Percentiles rank a stretch among this genome's conserved stretches.
Conservation (phyloP, 37 sponge, comb jelly and placozoan genomes). For the Beroe ovata region DNA sequence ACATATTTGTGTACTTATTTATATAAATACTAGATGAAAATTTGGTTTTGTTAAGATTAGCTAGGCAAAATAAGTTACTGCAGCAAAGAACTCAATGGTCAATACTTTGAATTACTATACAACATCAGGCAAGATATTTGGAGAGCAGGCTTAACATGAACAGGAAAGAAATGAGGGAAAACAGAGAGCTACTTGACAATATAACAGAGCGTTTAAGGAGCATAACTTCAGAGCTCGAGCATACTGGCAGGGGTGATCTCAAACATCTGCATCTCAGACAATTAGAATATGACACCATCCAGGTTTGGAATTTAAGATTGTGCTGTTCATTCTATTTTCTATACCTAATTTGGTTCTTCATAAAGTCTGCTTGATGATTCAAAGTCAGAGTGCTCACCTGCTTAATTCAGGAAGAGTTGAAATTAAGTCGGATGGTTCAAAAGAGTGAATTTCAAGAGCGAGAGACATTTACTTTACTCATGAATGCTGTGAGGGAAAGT, state of each 20-base stretch:
- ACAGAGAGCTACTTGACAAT: conserved; percentile 13
- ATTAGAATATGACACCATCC: conserved; percentile 46
- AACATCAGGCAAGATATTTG: conserved; percentile 29
- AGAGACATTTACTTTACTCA: conserved; percentile 42
- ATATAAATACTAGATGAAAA: no score
- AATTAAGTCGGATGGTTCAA: conserved; percentile 37
- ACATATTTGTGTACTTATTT: no score
- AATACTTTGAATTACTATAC: no score
- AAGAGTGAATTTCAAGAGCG: conserved; percentile 41
- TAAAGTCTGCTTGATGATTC: no score
- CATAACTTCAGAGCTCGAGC: conserved; percentile 17
- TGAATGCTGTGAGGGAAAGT: conserved; percentile 54
- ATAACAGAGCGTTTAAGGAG: conserved; percentile 16
- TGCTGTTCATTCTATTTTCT: not conserved
- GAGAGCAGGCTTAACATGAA: conserved; percentile 38
- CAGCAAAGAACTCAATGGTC: no score
- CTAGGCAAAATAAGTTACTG: no score
- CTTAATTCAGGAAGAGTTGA: conserved; percentile 61
- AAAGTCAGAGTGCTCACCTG: no score
- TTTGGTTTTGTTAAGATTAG: no score
- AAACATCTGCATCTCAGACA: conserved; percentile 63
- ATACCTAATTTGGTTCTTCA: not conserved
- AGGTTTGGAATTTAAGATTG: no score
- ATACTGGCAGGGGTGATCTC: conserved; percentile 14
- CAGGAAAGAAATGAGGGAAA: conserved; percentile 38